Evolutionary conservation across 1,140 invertebrate species (phyloP), one percentile per base, ranked within the genome.

Genomic region (Geopemphigus sp.): DNA sequence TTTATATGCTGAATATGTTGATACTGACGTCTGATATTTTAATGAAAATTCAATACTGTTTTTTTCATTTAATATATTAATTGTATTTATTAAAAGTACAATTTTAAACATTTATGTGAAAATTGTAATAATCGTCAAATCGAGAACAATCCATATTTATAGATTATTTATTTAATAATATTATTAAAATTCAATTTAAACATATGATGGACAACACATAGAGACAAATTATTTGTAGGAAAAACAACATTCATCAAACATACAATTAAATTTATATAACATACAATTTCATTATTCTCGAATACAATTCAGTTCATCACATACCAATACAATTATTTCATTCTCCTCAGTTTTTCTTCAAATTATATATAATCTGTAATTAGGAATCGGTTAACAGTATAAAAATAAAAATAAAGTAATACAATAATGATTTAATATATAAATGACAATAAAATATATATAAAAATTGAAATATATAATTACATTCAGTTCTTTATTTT

Each of bases 401-500:
- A 56, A 61, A 26, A 61, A 32, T 50, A 61, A 63, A 32, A n/a
- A 22, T 14, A 66, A 64, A 54, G 5, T 54, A 19, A 54, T 54
- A 19, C 0, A 54, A 54, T 19, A 19, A 54, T 19, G 5, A 17
- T 19, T 54, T 19, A 19, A 54, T 39, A 64, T 39, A 39, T 19
- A 22, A 39, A 64, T 63, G 8, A 63, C 32, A 63, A 63, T 61
- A 29, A 61, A 17, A 26, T 26, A 15, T 17, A 24, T 19, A 26
- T 17, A 29, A 66, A 45, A 66, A 39, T 68, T 68, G 1, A 68
- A 68, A 68, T 29, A 24, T 66, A 66, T 68, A 47, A 47, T 64
- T 68, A 24, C 24, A 68, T 24, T 68, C 66, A 68, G 45, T 68
- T 50, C 64, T 68, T 68, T 68, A 39, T 50, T 50, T 68, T 68